Percentiles rank a stretch among this genome's conserved stretches.
Evolutionary conservation across 1,140 invertebrate species (phyloP).

Genomic region (Panagrolaimus sp.): DNA sequence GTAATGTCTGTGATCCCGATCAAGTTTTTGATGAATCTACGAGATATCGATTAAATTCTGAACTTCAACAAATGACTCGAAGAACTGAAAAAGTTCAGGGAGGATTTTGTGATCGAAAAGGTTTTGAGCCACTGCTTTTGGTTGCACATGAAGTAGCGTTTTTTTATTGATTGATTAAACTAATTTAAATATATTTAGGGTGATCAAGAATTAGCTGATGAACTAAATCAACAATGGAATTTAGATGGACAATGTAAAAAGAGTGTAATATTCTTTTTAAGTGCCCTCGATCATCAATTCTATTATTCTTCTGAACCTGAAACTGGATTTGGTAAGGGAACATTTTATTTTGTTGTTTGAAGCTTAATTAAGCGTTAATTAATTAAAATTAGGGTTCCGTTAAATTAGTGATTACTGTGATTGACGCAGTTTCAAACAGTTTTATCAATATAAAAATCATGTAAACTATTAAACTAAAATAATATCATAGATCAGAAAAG

Average conservation of each 20-base stretch:
- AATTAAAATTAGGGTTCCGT: no score
- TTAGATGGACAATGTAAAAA: conserved; percentile 19
- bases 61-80: conserved; percentile 2
- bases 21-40: conserved; percentile 7
- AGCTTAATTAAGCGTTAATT: no score
- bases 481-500: no score
- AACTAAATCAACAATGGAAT: conserved; percentile 13
- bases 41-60: conserved; percentile 9
- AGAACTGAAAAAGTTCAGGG: neutral
- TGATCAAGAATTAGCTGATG: conserved; percentile 11
- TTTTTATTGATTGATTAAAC: no score
- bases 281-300: neutral
- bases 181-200: no score
- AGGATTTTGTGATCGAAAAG: neutral
- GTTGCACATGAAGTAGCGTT: conserved; percentile 8
- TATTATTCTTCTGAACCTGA: conserved; percentile 14
- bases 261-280: conserved; percentile 2
- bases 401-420: no score
- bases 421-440: no score
- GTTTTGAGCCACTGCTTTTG: neutral
- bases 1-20: conserved; percentile 14
- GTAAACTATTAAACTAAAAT: no score
- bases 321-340: conserved; percentile 14
- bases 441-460: no score
- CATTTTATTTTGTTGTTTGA: neutral